Evolutionary conservation across 30 jellyfish, hydroid and myxozoan species (phyloP).

Genomic region (Hydractinia symbiolongicarpus): DNA sequence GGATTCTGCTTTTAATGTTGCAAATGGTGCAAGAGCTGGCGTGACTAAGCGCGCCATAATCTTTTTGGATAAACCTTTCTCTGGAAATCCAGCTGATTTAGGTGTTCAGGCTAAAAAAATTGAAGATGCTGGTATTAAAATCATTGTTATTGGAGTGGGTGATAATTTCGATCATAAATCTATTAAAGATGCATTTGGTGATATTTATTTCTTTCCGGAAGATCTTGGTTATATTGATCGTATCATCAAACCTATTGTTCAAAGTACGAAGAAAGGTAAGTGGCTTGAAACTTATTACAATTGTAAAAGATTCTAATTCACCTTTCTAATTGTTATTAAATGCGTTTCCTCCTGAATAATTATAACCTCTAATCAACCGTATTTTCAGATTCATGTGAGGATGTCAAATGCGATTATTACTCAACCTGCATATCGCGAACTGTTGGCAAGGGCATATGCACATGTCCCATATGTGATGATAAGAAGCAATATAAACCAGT

Average conservation of each 20-base stretch:
- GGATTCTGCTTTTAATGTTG: slow-evolving; percentile 26
- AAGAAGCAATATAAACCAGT: slow-evolving; percentile 32
- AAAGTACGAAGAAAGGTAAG: slow-evolving; percentile 53
- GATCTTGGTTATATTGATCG: slow-evolving; percentile 45
- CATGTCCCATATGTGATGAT: slow-evolving; percentile 36
- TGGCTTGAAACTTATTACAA: background rate
- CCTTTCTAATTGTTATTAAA: background rate
- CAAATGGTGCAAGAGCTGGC: slow-evolving; percentile 69
- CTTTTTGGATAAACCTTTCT: slow-evolving; percentile 22
- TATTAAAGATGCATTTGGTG: slow-evolving; percentile 23
- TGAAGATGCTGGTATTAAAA: slow-evolving; percentile 40
- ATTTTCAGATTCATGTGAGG: slow-evolving; percentile 64
- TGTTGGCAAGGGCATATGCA: slow-evolving; percentile 22
- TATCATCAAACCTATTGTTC: slow-evolving; percentile 42
- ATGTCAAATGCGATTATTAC: slow-evolving; percentile 35
- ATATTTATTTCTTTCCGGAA: slow-evolving; percentile 78
- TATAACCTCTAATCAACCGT: background rate
- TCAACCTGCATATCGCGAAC: slow-evolving; percentile 42
- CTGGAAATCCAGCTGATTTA: slow-evolving; percentile 28
- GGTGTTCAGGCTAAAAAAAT: slow-evolving; percentile 27
- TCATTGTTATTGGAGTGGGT: slow-evolving; percentile 48
- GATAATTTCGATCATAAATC: slow-evolving; percentile 21
- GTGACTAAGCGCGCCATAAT: slow-evolving; percentile 43
- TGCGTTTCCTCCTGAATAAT: too few relatives aligned
- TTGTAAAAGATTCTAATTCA: background rate